Percentiles rank a stretch among this genome's conserved stretches.
These are phyloP conservation scores for human DNA, from an alignment of 2,113 vertebrate species.

Conservation along the genomic window GRCh38 chr7:24517001-24517500, in stretches of 20 bases:
- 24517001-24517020: background rate
- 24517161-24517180: background rate
- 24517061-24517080: background rate
- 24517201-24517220: conserved; percentile 27
- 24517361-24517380: background rate
- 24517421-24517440: conserved; percentile 34
- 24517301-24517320: background rate
- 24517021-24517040: background rate
- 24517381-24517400: conserved; percentile 50
- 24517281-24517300: conserved; percentile 30
- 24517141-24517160: background rate
- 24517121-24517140: background rate
- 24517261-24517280: conserved; percentile 46
- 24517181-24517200: conserved; percentile 25
- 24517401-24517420: conserved; percentile 53
- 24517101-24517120: background rate
- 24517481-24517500: conserved; percentile 38
- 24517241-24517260: conserved; percentile 43
- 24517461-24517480: background rate
- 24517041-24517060: background rate
- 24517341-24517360: background rate
- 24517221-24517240: conserved; percentile 32
- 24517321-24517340: background rate
- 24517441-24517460: conserved; percentile 10
- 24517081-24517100: background rate